Evolutionary conservation across 2,888 invertebrate species (phyloP), one percentile per base, ranked within the genome.

Genomic region (Aspidiotus rigidus): DNA sequence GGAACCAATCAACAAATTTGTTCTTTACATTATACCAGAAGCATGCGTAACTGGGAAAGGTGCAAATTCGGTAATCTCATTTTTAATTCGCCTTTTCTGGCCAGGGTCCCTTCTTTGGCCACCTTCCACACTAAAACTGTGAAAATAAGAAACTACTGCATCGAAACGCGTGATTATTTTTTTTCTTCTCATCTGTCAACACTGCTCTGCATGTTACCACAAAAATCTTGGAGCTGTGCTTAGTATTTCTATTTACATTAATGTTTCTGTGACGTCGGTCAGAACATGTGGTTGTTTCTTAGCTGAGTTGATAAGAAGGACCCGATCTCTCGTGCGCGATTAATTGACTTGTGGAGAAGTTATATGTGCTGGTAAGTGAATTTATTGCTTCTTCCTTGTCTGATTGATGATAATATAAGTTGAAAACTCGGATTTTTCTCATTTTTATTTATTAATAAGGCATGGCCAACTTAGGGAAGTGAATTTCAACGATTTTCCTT

Each of bases 281-380:
- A 49, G 49, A 49, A 6, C 49, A 49, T 49, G 49, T 44, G 49
- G 49, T 49, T 49, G 49, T 49, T 49, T 49, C 49, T n/a, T 49
- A 49, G 6, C 11, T 49, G n/a, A 49, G 10, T 49, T 49, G 2
- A 6, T 49, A 49, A 49, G 49, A 49, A 6, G 6, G 49, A 49
- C 6, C 3, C n/a, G 2, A 49, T 49, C 6, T 49, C 6, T 49
- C 49, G 6, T 3, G 49, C 49, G 10, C 49, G 49, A 49, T 1
- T 49, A 49, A 13, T 49, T n/a, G 49, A 49, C 2, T 49, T 49
- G 49, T 49, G 49, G 49, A 49, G 49, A 49, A 49, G 49, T 49
- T 49, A 6, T 49, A 49, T 6, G 6, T 49, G 49, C 49, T 49
- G 49, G 49, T 49, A 49, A n/a, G 49, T 49, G 49, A 49, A 49